Conservation (phyloP, 2,888 invertebrate genomes). For the Pogonocherus hispidulus region DNA sequence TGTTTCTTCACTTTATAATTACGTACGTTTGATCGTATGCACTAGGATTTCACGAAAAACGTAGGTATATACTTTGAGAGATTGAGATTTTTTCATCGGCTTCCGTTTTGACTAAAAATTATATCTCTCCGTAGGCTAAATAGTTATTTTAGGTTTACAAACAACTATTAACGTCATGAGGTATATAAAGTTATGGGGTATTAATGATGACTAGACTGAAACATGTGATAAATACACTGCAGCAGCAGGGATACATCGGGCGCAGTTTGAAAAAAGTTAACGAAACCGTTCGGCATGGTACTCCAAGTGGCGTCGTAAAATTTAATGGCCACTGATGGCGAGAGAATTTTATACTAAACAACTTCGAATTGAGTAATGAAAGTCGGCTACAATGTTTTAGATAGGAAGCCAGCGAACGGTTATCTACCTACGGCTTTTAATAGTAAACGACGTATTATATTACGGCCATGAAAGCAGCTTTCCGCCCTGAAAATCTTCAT, state of each 20-base stretch:
- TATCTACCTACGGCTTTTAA: constrained; percentile 35
- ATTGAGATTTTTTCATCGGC: no score
- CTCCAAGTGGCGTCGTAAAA: constrained; percentile 24
- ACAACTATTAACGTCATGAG: background rate
- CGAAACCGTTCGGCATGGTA: constrained; percentile 26
- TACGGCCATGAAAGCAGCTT: constrained; percentile 26
- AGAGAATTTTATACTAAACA: constrained; percentile 32
- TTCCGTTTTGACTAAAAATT: no score
- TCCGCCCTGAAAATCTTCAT: constrained; percentile 34
- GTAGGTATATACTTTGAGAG: no score
- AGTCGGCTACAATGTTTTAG: constrained; percentile 34
- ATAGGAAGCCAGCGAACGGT: constrained; percentile 27
- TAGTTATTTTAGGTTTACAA: background rate
- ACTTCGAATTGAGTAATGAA: constrained; percentile 36
- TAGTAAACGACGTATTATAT: constrained; percentile 31
- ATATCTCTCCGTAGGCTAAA: no score
- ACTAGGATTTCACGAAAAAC: no score
- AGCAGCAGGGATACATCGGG: background rate
- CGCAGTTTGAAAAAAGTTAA: background rate
- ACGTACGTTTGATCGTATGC: no score
- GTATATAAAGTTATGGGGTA: background rate
- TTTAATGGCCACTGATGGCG: constrained; percentile 37
- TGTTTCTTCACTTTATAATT: no score
- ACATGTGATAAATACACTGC: background rate
- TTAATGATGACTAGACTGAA: background rate